Percentiles rank a stretch among this genome's conserved stretches.
Evolutionary conservation across 1,140 invertebrate genomes (phyloP).

Genomic region (Penaeus chinensis): DNA sequence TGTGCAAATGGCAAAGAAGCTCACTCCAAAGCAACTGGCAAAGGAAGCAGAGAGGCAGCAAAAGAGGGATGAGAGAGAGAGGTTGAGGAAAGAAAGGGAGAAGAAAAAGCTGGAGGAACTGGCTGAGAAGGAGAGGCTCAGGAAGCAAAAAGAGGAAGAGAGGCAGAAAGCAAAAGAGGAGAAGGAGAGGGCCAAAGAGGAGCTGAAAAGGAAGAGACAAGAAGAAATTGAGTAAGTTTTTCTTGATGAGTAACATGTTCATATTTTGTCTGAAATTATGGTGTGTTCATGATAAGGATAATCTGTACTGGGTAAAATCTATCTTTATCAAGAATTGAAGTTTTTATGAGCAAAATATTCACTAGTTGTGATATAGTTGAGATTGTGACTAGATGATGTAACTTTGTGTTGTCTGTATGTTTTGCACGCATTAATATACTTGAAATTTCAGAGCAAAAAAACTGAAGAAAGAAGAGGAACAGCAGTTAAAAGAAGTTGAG

Average conservation of each 20-base stretch:
- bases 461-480: slow-evolving; percentile 64
- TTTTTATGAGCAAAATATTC: no score
- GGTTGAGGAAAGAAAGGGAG: slow-evolving; percentile 5
- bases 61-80: background rate
- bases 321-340: no score
- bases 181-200: slow-evolving; percentile 48
- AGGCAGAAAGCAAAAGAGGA: background rate
- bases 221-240: slow-evolving; percentile 58
- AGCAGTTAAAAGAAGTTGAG: slow-evolving; percentile 13
- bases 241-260: background rate
- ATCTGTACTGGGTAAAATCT: no score
- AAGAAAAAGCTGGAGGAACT: background rate
- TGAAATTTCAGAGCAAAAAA: slow-evolving; percentile 44
- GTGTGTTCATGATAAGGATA: no score
- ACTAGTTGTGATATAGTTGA: no score
- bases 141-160: background rate
- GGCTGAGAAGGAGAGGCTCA: background rate
- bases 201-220: slow-evolving; percentile 58
- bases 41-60: background rate
- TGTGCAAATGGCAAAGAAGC: no score
- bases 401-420: no score
- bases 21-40: no score
- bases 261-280: no score
- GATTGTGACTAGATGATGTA: no score
- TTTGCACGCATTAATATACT: slow-evolving; percentile 43